Evolutionary conservation across 2,797 vertebrate genomes (phyloP).

Genomic region (Pangasius krempfi): DNA sequence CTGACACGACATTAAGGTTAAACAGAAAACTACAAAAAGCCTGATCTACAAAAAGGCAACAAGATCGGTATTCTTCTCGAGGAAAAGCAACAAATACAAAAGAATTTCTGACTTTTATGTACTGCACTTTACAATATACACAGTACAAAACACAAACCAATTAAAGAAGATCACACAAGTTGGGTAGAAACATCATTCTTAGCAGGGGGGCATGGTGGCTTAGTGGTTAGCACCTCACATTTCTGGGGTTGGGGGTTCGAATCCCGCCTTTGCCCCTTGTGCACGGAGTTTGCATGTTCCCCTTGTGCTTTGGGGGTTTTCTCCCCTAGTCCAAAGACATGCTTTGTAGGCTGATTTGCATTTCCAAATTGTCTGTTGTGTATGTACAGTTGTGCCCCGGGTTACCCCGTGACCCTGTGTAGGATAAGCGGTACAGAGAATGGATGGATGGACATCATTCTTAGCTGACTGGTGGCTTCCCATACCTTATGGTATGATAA

Average conservation of each 20-base stretch:
- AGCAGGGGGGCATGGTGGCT: not conserved
- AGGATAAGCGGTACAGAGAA: no score
- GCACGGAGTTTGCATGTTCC: no score
- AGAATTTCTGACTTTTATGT: not conserved
- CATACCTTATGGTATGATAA: not conserved
- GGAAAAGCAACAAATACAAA: not conserved
- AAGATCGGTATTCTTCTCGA: not conserved
- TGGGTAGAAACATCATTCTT: not conserved
- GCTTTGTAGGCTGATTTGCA: no score
- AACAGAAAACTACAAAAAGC: not conserved
- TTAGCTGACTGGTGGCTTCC: not conserved
- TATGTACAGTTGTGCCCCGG: no score
- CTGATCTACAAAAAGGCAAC: not conserved
- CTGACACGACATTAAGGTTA: not conserved
- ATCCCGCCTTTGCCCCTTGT: no score
- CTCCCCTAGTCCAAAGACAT: no score
- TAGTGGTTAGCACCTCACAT: no score
- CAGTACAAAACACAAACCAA: not conserved
- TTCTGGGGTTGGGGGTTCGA: no score
- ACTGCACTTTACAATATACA: not conserved
- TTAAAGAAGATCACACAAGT: not conserved
- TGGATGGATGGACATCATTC: not conserved
- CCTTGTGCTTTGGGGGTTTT: no score
- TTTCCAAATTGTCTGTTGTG: no score
- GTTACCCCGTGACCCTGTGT: no score